A percentile compares a stretch with the other conserved stretches of the same genome.
Conservation (phyloP, 2,113 vertebrate species). For the Sinocyclocheilus maitianheensis region DNA sequence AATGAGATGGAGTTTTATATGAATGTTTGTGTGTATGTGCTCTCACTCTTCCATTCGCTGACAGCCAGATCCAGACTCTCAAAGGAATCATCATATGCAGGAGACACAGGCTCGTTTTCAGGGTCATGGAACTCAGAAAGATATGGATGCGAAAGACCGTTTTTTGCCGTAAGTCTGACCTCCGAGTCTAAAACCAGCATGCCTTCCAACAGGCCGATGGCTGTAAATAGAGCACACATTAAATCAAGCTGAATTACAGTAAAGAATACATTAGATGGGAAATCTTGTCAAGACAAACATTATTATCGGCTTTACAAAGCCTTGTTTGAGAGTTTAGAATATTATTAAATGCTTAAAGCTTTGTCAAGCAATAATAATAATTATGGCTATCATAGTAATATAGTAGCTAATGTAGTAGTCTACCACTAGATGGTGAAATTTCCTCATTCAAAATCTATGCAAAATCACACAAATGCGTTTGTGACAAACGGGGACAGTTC, state of each 20-base stretch:
- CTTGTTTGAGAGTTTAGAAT: background rate
- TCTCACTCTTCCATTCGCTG: constrained; percentile 82
- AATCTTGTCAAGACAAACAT: background rate
- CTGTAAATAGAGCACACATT: constrained; percentile 52
- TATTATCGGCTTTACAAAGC: background rate
- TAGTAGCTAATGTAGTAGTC: background rate
- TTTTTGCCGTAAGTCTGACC: constrained; percentile 71
- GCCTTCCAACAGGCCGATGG: constrained; percentile 74
- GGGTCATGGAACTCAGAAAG: constrained; percentile 77
- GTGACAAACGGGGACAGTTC: background rate
- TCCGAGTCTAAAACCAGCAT: constrained; percentile 81
- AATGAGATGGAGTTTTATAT: background rate
- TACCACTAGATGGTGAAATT: background rate
- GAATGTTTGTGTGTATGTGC: background rate
- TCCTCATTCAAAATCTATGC: background rate
- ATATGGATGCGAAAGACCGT: constrained; percentile 74
- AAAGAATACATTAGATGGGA: background rate
- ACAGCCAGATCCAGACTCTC: constrained; percentile 76
- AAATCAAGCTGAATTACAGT: background rate
- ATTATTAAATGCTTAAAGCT: too few species aligned
- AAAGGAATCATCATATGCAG: constrained; percentile 79
- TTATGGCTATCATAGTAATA: background rate
- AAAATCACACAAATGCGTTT: background rate
- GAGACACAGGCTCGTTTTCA: constrained; percentile 71
- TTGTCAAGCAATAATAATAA: too few species aligned